Evolutionary conservation across 2,113 vertebrate genomes (phyloP), one percentile per base, ranked within the genome.

Genomic region (Seriola dumerili): DNA sequence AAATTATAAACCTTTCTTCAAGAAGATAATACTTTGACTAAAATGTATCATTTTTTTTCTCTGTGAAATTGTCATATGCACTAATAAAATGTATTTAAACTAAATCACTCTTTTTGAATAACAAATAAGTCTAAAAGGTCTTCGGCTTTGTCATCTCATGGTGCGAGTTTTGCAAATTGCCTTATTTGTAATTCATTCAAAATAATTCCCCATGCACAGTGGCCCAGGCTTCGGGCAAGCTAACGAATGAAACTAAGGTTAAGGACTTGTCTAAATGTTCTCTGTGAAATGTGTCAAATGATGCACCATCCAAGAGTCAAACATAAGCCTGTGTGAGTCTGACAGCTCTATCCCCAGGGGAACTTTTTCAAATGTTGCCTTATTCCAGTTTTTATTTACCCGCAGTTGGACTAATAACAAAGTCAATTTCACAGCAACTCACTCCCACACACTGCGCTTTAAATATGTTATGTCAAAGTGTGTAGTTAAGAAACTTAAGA

Each of bases 341-440:
- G 70, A 81, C 78, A 68, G 36, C 34, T 38, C 46, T 42, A 7
- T 50, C 76, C 88, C 72, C n/a, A 13, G 44, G 76, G 67, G 78
- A 80, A 42, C 50, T 50, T 83, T 61, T 71, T 83, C 25, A 63
- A 76, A 81, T 66, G 81, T 81, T 85, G 46, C 58, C 52, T 72
- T 46, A 78, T 87, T 89, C 69, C 38, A 68, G 5, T 87, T 92
- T 88, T 89, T 84, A 84, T 82, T 89, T 83, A 84, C 79, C 76
- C 78, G 76, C 58, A 42, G 42, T 80, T 78, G 46, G 48, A 76
- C 75, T 85, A 87, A 89, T 90, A 88, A 86, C 62, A 85, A 85
- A 87, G 77, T 75, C 74, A 72, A 44, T 88, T 85, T 90, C 71
- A 87, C 79, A 91, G 64, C 16, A 67, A 78, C 63, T 90, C 83